These are phyloP conservation scores for Gymnocypris eckloni DNA, from an alignment of 2,797 vertebrate genomes.

Conservation along the genomic window DNA sequence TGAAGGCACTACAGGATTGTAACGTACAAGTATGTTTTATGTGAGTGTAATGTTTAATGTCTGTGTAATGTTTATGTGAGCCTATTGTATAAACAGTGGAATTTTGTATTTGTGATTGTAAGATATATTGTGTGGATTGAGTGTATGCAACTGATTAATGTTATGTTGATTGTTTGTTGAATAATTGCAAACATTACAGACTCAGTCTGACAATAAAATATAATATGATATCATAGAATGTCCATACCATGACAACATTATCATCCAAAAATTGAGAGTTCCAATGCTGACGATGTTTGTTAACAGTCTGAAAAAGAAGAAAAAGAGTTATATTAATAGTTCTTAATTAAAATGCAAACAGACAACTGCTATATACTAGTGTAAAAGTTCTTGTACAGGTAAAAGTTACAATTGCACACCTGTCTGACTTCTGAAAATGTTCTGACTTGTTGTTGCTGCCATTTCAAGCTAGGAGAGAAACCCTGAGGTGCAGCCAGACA, in stretches of 20 bases:
- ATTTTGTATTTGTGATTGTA: background rate
- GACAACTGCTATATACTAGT: background rate
- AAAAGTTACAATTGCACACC: conserved; percentile 71
- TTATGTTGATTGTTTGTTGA: background rate
- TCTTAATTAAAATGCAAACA: background rate
- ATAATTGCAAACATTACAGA: background rate
- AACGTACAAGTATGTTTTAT: background rate
- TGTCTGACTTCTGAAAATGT: conserved; percentile 91
- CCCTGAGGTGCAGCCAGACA: conserved; percentile 92
- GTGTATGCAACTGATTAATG: background rate
- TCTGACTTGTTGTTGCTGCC: conserved; percentile 93
- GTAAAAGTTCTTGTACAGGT: background rate
- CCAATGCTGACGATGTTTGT: conserved; percentile 91
- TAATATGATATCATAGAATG: background rate
- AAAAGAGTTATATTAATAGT: background rate
- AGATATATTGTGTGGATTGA: background rate
- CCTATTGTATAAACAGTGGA: background rate
- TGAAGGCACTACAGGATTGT: background rate
- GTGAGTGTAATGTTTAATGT: background rate
- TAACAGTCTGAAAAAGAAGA: conserved; percentile 81
- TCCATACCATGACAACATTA: conserved; percentile 89
- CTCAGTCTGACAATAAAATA: background rate
- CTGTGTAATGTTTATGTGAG: background rate
- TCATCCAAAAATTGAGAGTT: conserved; percentile 88
- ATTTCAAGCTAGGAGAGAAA: conserved; percentile 87